Evolutionary conservation across 2,888 invertebrate species (phyloP).

Genomic region (Neoitamus cyanurus): DNA sequence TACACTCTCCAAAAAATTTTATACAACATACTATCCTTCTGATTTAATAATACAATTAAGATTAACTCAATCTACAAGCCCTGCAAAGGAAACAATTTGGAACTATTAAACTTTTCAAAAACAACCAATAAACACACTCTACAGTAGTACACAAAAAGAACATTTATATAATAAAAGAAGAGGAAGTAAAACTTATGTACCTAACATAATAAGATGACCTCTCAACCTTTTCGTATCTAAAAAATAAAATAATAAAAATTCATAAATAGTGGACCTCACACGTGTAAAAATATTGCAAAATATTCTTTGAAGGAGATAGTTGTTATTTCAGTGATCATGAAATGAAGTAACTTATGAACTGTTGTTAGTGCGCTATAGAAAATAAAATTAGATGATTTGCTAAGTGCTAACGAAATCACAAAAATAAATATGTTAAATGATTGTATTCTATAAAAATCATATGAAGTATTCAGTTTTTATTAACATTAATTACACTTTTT

Average conservation of each 20-base stretch:
- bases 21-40: background rate
- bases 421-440: background rate
- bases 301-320: background rate
- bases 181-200: conserved; percentile 27
- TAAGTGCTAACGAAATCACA: background rate
- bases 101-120: background rate
- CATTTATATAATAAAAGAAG: background rate
- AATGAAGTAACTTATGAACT: background rate
- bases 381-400: background rate
- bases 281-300: background rate
- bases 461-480: too few relatives aligned
- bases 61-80: too few relatives aligned
- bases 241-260: background rate
- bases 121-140: background rate
- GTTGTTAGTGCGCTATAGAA: background rate
- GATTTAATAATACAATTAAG: background rate
- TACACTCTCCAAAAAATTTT: background rate
- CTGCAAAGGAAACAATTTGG: background rate
- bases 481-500: too few relatives aligned
- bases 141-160: conserved; percentile 5
- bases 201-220: conserved; percentile 51
- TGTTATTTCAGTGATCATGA: background rate
- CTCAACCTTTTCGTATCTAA: conserved; percentile 48
- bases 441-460: too few relatives aligned
- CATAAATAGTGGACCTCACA: background rate